Conservation (phyloP, 1,140 invertebrate genomes). For the Rhizoglyphus robini region DNA sequence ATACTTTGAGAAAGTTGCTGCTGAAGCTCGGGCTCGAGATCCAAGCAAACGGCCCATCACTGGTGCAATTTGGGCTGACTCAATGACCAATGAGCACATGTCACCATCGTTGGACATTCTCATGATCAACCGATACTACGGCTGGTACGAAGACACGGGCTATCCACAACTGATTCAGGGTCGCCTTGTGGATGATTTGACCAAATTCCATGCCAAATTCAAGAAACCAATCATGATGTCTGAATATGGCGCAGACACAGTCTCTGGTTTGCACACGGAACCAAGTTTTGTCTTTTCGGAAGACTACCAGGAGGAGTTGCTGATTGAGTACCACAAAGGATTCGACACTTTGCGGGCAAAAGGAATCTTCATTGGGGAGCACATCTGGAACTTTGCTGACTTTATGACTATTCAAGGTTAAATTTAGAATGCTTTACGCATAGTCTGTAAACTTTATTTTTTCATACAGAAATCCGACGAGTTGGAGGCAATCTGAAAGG, state of each 20-base stretch:
- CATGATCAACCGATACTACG: slow-evolving; percentile 83
- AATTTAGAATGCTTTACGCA: too few relatives aligned
- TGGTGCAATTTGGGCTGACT: slow-evolving; percentile 44
- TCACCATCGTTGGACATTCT: slow-evolving; percentile 68
- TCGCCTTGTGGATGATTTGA: slow-evolving; percentile 59
- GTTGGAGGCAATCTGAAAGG: slow-evolving; percentile 75
- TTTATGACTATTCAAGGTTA: slow-evolving; percentile 47
- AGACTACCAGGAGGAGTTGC: slow-evolving; percentile 73
- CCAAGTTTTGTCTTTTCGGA: slow-evolving; percentile 79
- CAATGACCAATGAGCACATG: slow-evolving; percentile 35
- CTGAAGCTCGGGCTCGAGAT: slow-evolving; percentile 29
- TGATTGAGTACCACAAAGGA: slow-evolving; percentile 71
- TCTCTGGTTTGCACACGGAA: too few relatives aligned
- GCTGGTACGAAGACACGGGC: slow-evolving; percentile 59
- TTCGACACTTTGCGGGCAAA: slow-evolving; percentile 64
- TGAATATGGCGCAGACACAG: slow-evolving; percentile 90
- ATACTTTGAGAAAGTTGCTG: slow-evolving; percentile 42
- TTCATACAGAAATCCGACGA: too few relatives aligned
- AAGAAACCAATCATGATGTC: slow-evolving; percentile 79
- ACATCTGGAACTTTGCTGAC: slow-evolving; percentile 91
- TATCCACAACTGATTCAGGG: slow-evolving; percentile 54
- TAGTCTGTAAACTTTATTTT: too few relatives aligned
- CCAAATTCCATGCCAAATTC: slow-evolving; percentile 54
- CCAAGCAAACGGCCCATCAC: slow-evolving; percentile 60
- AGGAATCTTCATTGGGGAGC: slow-evolving; percentile 81